These are phyloP conservation scores for Lerista edwardsae DNA, from an alignment of 2,797 vertebrate species.

Conservation along the genomic window DNA sequence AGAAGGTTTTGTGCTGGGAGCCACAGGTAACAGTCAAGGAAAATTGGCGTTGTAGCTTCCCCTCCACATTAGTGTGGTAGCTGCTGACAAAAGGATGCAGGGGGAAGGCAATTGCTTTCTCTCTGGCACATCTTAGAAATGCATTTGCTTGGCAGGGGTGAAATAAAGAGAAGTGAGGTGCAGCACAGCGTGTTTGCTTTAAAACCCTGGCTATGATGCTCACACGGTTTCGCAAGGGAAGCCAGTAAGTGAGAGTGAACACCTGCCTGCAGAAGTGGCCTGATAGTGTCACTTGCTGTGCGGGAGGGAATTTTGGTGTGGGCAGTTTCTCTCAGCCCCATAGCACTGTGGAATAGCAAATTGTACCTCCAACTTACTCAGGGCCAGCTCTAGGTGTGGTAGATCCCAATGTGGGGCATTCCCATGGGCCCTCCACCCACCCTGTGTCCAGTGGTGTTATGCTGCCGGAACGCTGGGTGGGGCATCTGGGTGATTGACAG, in stretches of 20 bases:
- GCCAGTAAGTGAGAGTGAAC: too few species aligned
- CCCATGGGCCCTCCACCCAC: too few species aligned
- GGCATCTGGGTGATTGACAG: too few species aligned
- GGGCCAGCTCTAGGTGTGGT: too few species aligned
- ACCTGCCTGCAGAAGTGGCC: background rate
- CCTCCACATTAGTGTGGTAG: background rate
- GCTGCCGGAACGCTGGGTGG: too few species aligned
- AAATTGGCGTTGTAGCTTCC: conserved; percentile 27
- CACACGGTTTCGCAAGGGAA: fast-evolving
- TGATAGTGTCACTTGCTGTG: background rate
- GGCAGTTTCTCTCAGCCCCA: background rate
- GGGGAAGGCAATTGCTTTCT: conserved; percentile 23
- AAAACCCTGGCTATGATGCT: background rate
- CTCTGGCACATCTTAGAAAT: conserved; percentile 1
- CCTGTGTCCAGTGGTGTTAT: too few species aligned
- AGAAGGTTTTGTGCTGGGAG: conserved; percentile 40
- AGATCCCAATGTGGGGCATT: too few species aligned
- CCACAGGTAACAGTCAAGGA: conserved; percentile 41
- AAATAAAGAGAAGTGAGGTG: background rate
- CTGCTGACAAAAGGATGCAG: conserved; percentile 30
- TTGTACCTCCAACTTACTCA: background rate
- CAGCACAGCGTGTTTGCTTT: background rate
- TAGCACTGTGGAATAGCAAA: background rate
- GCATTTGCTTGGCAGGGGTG: background rate
- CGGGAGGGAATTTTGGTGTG: background rate